Percentiles rank a stretch among this genome's conserved stretches.
Conservation (phyloP, 2,888 invertebrate genomes). For the Boloria selene region DNA sequence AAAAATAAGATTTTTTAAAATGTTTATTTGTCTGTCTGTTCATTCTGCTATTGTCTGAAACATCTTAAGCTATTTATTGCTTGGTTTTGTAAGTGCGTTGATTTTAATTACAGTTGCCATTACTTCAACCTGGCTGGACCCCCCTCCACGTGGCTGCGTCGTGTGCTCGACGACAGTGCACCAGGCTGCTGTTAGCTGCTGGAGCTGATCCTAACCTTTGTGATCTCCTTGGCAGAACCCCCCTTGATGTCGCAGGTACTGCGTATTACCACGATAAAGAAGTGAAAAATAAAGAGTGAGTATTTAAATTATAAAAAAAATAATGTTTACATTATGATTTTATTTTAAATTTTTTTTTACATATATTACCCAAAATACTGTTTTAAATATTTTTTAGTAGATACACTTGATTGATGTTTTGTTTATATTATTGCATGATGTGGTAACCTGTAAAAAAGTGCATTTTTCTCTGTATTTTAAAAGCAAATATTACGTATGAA, state of each 20-base stretch:
- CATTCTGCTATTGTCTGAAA: too few relatives aligned
- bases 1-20: too few relatives aligned
- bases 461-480: too few relatives aligned
- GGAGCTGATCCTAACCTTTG: constrained; percentile 72
- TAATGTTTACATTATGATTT: background rate
- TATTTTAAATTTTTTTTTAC: too few relatives aligned
- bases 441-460: too few relatives aligned
- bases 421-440: too few relatives aligned
- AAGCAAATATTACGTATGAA: too few relatives aligned
- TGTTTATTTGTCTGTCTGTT: background rate
- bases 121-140: constrained; percentile 80
- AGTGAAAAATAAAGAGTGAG: constrained; percentile 48
- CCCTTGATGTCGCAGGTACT: constrained; percentile 77
- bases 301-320: background rate
- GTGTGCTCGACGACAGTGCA: constrained; percentile 74
- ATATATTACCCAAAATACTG: too few relatives aligned
- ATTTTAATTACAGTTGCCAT: constrained; percentile 57
- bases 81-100: too few relatives aligned
- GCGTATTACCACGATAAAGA: constrained; percentile 58
- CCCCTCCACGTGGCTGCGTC: constrained; percentile 83
- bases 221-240: constrained; percentile 69
- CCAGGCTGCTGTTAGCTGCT: constrained; percentile 73
- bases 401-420: too few relatives aligned
- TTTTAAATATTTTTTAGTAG: too few relatives aligned
- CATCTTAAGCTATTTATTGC: too few relatives aligned